Percentiles rank a stretch among this genome's conserved stretches.
phyloP scores from a whole-genome alignment of 2,113 vertebrate genomes.

The Phylloscopus whistleri region DNA sequence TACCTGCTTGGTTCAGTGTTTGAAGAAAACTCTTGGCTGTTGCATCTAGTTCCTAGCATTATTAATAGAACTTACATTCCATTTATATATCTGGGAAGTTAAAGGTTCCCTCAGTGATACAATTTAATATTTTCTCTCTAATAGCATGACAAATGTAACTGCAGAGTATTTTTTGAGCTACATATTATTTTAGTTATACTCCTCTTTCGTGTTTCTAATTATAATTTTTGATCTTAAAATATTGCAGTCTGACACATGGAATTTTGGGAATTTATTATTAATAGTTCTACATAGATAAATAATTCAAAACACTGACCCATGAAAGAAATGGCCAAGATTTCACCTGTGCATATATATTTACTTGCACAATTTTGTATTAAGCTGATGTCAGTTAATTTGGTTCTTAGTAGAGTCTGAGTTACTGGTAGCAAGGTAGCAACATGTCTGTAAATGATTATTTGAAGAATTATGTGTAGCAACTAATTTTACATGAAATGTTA shows the following conservation, averaged over 20 bases:
- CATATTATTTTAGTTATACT: neutral
- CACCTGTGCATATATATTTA: neutral
- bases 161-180: neutral
- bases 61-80: neutral
- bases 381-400: neutral
- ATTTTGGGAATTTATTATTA: neutral
- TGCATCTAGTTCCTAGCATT: neutral
- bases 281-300: neutral
- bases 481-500: neutral
- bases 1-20: neutral
- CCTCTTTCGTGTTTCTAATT: neutral
- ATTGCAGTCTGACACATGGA: neutral
- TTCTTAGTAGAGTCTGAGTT: neutral
- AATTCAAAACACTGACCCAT: neutral
- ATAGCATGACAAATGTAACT: neutral
- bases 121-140: neutral
- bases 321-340: neutral
- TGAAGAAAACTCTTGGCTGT: neutral
- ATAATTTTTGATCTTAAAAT: neutral
- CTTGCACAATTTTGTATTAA: neutral
- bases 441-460: neutral
- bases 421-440: neutral
- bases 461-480: neutral
- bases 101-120: neutral
- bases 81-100: neutral